Conservation (phyloP, 2,888 invertebrate species). For the Lypha dubia region DNA sequence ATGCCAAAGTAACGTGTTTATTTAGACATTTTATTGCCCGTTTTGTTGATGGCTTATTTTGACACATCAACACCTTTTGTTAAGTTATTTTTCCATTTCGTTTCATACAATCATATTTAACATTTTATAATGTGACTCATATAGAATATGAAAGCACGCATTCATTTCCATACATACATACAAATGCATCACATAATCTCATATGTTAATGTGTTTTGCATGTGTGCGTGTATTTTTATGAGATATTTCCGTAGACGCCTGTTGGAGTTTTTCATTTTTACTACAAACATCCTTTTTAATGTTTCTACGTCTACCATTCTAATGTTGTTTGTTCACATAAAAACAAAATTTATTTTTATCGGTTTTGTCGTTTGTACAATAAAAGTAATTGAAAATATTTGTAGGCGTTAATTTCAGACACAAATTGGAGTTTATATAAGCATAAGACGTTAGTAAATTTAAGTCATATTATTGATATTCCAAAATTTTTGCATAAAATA, state of each 20-base stretch:
- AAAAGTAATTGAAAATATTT: constrained; percentile 62
- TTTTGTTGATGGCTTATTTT: constrained; percentile 72
- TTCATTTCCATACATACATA: background rate
- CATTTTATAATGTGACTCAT: constrained; percentile 40
- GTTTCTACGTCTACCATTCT: constrained; percentile 26
- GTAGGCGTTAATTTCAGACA: constrained; percentile 68
- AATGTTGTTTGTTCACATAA: constrained; percentile 50
- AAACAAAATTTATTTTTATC: constrained; percentile 62
- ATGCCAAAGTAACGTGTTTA: constrained; percentile 44
- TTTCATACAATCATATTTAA: background rate
- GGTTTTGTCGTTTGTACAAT: constrained; percentile 51
- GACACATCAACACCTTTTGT: constrained; percentile 74
- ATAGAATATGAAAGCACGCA: constrained; percentile 5
- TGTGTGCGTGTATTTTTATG: constrained; percentile 68
- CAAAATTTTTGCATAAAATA: too few relatives aligned
- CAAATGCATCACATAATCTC: background rate
- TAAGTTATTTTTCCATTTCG: constrained; percentile 12
- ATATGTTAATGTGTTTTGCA: constrained; percentile 67
- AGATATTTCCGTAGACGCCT: constrained; percentile 70
- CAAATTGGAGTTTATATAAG: constrained; percentile 31
- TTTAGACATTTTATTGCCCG: constrained; percentile 71
- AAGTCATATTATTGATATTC: background rate
- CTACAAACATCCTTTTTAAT: constrained; percentile 54
- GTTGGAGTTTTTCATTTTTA: constrained; percentile 51
- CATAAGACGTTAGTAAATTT: background rate